phyloP scores from a whole-genome alignment of 2,797 vertebrate species.

The Phoxinus dragarum region DNA sequence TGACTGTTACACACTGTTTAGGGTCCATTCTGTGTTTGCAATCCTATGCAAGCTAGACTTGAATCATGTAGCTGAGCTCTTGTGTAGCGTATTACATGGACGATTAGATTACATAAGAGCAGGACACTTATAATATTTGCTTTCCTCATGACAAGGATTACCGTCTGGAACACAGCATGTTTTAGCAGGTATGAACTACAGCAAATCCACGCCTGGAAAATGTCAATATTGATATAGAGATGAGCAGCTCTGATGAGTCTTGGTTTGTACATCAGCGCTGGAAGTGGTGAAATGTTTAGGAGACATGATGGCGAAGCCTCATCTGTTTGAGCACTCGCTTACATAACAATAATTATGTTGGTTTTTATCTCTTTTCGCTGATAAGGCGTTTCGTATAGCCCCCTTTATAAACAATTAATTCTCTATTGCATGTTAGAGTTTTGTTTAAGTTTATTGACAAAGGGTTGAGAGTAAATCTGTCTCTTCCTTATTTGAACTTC shows the following conservation, averaged over 20 bases:
- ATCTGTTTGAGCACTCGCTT: constrained; percentile 63
- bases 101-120: constrained; percentile 77
- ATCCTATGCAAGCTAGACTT: background rate
- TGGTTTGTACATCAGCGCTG: background rate
- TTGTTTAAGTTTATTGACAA: constrained; percentile 47
- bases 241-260: background rate
- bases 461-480: constrained; percentile 16
- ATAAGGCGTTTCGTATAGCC: background rate
- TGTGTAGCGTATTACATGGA: constrained; percentile 52
- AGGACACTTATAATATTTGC: constrained; percentile 69
- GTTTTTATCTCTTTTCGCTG: constrained; percentile 44
- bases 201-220: constrained; percentile 2
- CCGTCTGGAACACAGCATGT: constrained; percentile 34
- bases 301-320: constrained; percentile 20
- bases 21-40: background rate
- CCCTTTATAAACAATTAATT: background rate
- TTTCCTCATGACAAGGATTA: constrained; percentile 71
- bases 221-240: constrained; percentile 37
- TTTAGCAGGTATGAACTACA: background rate
- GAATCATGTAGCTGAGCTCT: constrained; percentile 33
- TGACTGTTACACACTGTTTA: background rate
- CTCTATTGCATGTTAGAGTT: background rate
- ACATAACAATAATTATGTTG: constrained; percentile 56
- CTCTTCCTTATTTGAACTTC: background rate
- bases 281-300: background rate